Evolutionary conservation across 2,797 vertebrate species (phyloP).

Genomic region (Bradypodion ventrale): DNA sequence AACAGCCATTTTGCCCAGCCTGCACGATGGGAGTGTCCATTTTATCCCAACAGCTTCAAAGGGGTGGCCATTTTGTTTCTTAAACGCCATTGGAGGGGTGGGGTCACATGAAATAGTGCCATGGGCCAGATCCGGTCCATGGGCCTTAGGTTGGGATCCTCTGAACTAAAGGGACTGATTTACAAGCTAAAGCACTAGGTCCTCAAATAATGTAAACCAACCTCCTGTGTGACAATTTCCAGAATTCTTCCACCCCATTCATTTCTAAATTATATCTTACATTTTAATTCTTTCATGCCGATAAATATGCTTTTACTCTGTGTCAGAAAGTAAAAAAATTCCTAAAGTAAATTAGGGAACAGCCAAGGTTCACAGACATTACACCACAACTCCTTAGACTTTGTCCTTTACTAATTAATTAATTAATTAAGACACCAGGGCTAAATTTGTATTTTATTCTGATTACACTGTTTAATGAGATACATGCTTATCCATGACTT

Average conservation of each 20-base stretch:
- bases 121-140: no score
- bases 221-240: no score
- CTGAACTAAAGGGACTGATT: no score
- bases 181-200: background rate
- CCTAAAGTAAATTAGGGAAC: conserved; percentile 2
- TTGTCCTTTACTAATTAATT: conserved; percentile 33
- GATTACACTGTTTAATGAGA: conserved; percentile 34
- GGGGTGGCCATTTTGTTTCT: no score
- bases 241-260: no score
- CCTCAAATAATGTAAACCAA: background rate
- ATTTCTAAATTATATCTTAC: background rate
- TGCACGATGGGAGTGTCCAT: no score
- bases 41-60: no score
- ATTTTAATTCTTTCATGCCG: background rate
- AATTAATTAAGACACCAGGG: conserved; percentile 46
- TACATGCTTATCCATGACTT: conserved; percentile 34
- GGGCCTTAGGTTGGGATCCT: no score
- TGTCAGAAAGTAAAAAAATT: background rate
- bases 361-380: conserved; percentile 33
- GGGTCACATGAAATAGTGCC: no score
- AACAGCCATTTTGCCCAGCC: no score
- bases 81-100: no score
- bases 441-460: conserved; percentile 42
- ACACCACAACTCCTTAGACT: conserved; percentile 4
- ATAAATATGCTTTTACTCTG: background rate